Evolutionary conservation across 2,113 vertebrate species (phyloP), one percentile per base, ranked within the genome.

Genomic region (Thunnus maccoyii): DNA sequence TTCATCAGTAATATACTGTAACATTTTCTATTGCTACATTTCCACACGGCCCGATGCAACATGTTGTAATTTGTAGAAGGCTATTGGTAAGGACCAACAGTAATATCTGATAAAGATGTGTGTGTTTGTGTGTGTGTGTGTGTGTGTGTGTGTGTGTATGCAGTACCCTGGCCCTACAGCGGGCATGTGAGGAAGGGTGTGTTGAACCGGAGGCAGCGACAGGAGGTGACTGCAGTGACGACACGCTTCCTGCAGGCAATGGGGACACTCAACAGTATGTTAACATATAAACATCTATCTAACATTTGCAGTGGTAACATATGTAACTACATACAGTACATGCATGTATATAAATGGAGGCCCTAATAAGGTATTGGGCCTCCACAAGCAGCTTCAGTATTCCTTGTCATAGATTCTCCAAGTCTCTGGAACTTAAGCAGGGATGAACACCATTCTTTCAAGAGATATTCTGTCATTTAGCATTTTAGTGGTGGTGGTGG

Each of bases 261-360:
- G 89, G 84, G 20, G 85, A 90, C 68, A n/a, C 76, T 69, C 91
- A 92, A 79, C 91, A 89, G 94, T 95, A 94, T 16, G 94, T 91
- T 73, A 3, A 76, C 46, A 63, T 58, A 25, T 50, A 25, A 58
- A 68, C 17, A 62, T 20, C n/a, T 8, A 62, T 20, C n/a, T 8
- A 51, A 55, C 50, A 65, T 78, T 18, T 69, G 5, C 9, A 18
- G 5, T 15, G 32, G n/a, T 48, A 55, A 16, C 9, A 47, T 30
- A 62, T 5, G 48, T 41, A 57, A 32, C 54, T 25, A 10, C 2
- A 14, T 36, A 36, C 15, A 55, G 12, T 13, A n/a, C n/a, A 68
- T n/a, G n/a, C 8, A 36, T 52, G 51, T 11, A 67, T 55, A 30
- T 18, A 73, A 27, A 50, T 58, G 14, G 55, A 41, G 7, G 36